Evolutionary conservation across 2,888 invertebrate genomes (phyloP).

Genomic region (Aphidoletes aphidimyza): DNA sequence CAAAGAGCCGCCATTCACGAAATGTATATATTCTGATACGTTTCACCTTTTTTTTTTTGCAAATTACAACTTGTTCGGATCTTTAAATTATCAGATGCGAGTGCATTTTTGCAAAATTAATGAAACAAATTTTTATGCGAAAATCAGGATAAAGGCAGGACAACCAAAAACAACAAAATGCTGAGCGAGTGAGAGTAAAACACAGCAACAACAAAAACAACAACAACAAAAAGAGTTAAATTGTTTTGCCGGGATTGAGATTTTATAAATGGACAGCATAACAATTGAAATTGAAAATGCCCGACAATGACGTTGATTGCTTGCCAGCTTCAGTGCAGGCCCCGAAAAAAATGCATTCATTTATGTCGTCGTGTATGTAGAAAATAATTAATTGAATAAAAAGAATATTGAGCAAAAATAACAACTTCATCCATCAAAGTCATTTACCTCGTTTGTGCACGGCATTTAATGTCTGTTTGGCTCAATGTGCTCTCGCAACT

Average conservation of each 20-base stretch:
- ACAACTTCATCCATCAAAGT: conserved; percentile 56
- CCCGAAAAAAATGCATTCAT: background rate
- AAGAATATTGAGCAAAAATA: conserved; percentile 54
- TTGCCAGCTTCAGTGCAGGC: background rate
- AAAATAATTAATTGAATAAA: conserved; percentile 52
- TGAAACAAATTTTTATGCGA: background rate
- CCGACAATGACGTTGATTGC: conserved; percentile 42
- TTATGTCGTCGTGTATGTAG: conserved; percentile 40
- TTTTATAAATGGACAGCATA: conserved; percentile 28
- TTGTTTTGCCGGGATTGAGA: conserved; percentile 18
- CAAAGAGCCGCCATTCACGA: too few species aligned
- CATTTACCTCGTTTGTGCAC: conserved; percentile 51
- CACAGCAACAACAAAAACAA: too few species aligned
- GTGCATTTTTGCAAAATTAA: background rate
- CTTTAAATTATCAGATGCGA: conserved; percentile 32
- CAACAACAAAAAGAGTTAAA: background rate
- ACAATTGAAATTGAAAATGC: conserved; percentile 44
- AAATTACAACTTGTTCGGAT: conserved; percentile 29
- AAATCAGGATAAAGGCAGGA: background rate
- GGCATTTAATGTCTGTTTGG: background rate
- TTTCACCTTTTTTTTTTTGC: background rate
- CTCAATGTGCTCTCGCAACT: background rate
- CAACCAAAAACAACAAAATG: too few species aligned
- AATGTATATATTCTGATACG: too few species aligned
- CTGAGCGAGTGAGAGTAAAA: background rate